Percentiles rank a stretch among this genome's conserved stretches.
Conservation (phyloP, 2,888 invertebrate species). For the Linyphia triangularis region DNA sequence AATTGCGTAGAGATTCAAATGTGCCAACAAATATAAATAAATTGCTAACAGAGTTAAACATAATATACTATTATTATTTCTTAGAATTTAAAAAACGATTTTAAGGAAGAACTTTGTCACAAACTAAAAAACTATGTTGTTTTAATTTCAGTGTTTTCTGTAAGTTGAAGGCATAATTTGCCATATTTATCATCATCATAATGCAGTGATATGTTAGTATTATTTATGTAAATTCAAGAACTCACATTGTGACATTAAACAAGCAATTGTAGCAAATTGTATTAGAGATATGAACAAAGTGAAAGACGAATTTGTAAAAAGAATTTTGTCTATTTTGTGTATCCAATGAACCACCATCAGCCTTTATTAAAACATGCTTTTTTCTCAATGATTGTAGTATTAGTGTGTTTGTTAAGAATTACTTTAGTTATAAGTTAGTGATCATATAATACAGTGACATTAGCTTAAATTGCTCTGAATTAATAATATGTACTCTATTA, state of each 20-base stretch:
- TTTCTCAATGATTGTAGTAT: constrained; percentile 41
- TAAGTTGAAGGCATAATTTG: background rate
- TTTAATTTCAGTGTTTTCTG: too few relatives aligned
- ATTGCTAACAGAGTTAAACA: too few relatives aligned
- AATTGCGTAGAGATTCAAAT: background rate
- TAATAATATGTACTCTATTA: too few relatives aligned
- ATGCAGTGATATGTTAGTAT: background rate
- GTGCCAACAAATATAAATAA: background rate
- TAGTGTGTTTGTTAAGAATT: too few relatives aligned
- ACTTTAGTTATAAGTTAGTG: too few relatives aligned
- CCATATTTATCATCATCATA: background rate
- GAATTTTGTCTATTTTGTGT: constrained; percentile 76
- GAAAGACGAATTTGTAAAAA: constrained; percentile 72
- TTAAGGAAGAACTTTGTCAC: too few relatives aligned
- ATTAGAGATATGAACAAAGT: constrained; percentile 55
- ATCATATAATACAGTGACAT: too few relatives aligned
- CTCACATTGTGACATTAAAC: background rate
- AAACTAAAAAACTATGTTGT: too few relatives aligned
- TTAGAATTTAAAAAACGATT: too few relatives aligned
- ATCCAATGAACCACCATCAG: constrained; percentile 61
- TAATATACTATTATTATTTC: too few relatives aligned
- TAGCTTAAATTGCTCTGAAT: too few relatives aligned
- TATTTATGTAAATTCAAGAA: constrained; percentile 21
- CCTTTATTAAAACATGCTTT: constrained; percentile 75
- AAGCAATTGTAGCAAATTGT: constrained; percentile 14